Percentiles rank a stretch among this genome's conserved stretches.
Conservation (phyloP, 2,113 vertebrate genomes). For the Arenaria interpres region DNA sequence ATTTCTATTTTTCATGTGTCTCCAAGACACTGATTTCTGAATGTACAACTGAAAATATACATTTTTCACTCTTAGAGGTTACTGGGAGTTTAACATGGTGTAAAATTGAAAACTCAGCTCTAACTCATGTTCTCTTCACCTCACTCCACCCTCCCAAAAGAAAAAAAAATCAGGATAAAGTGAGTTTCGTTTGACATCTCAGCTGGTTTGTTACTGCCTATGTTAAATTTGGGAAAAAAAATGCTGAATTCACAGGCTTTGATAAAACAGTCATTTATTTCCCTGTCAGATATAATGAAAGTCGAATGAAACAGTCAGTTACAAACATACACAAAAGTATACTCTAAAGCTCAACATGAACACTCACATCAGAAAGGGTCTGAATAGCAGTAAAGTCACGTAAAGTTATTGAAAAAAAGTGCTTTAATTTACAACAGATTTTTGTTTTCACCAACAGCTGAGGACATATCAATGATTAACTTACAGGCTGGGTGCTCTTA, state of each 20-base stretch:
- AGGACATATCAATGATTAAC: conserved; percentile 28
- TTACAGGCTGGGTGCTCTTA: neutral
- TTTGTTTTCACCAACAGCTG: conserved; percentile 43
- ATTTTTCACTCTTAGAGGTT: conserved; percentile 30
- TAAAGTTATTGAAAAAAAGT: conserved; percentile 3
- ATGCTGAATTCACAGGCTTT: conserved; percentile 36
- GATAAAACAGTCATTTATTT: conserved; percentile 53
- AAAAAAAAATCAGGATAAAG: conserved; percentile 13
- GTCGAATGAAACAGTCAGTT: conserved; percentile 21
- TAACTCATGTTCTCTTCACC: conserved; percentile 34
- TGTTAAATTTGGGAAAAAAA: neutral
- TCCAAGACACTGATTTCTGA: neutral
- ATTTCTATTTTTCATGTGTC: conserved; percentile 1
- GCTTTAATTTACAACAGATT: conserved; percentile 53
- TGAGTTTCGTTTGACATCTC: conserved; percentile 40
- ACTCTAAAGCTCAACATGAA: neutral
- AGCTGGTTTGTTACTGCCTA: conserved; percentile 32
- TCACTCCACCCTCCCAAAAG: neutral
- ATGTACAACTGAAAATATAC: neutral
- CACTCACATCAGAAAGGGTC: neutral
- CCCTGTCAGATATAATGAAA: conserved; percentile 53
- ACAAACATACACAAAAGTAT: neutral
- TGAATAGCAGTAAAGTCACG: neutral
- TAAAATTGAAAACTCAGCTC: conserved; percentile 2
- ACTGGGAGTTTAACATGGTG: conserved; percentile 26